Base-by-base conservation (phyloP, 2,797 vertebrate species). In the Monodelphis domestica region DNA sequence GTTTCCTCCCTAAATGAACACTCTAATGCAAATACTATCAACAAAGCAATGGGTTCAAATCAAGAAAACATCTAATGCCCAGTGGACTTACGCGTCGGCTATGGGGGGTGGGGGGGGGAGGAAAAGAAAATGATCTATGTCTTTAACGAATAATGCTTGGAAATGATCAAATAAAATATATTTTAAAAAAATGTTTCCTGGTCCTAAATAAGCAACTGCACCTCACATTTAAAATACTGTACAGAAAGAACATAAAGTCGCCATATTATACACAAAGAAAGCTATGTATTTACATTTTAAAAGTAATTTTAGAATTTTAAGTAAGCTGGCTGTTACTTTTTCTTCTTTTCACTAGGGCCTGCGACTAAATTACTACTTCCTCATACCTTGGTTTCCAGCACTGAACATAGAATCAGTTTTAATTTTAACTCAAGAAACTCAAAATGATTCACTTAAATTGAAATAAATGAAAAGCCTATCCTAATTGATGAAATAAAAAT, bases 161-260 rank as follows among this genome's bases (percentile, higher is more conserved):
- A n/a, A n/a, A n/a, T n/a, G n/a, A n/a, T n/a, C n/a, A n/a, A n/a
- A n/a, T n/a, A n/a, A n/a, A n/a, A n/a, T n/a, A n/a, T n/a, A n/a
- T n/a, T n/a, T n/a, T n/a, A n/a, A 96, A 94, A 94, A 93, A 88
- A 93, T 95, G 96, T 24, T n/a, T 95, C 56, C 94, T 91, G 57
- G 57, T 93, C 91, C 95, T 95, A 91, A 96, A 90, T 88, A 91
- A 91, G 70, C 91, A 94, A 92, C 96, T 91, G 70, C 70, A 96
- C 96, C 95, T 97, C 95, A 97, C 97, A 97, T 92, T 95, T 95
- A 98, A 97, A 97, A 97, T 91, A 97, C 98, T 98, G 97, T 98
- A 98, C 98, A 98, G 96, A 97, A 97, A 97, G 97, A 96, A 96
- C 1, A 0, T 51, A 56, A 93, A 95, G 95, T 95, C 54, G 87